Percentiles rank a stretch among this genome's conserved stretches.
Evolutionary conservation across 2,888 invertebrate genomes (phyloP).

Genomic region (Brenthis hecate): DNA sequence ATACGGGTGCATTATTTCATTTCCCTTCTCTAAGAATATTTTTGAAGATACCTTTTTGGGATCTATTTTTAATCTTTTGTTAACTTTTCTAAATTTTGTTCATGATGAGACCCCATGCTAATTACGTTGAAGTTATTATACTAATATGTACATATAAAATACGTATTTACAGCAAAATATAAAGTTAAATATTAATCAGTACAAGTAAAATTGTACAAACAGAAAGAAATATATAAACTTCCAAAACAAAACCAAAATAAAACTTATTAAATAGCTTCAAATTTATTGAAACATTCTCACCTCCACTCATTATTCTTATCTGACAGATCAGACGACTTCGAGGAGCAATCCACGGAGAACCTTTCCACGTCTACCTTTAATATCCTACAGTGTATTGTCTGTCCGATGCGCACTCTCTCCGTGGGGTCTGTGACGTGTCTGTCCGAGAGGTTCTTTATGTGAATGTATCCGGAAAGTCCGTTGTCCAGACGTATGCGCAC

Average conservation of each 20-base stretch:
- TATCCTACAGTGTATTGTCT: conserved; percentile 93
- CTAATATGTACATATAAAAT: too few species aligned
- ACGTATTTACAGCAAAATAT: too few species aligned
- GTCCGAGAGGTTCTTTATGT: conserved; percentile 96
- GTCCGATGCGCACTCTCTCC: conserved; percentile 92
- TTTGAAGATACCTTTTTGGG: too few species aligned
- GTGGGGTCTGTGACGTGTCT: conserved; percentile 96
- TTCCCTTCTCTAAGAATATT: too few species aligned
- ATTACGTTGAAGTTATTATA: too few species aligned
- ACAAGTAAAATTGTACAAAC: neutral
- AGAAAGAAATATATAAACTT: neutral
- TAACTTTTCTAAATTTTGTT: too few species aligned
- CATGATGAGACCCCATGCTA: too few species aligned
- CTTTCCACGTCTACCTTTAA: conserved; percentile 98
- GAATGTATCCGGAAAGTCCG: conserved; percentile 95
- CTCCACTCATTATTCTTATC: conserved; percentile 96
- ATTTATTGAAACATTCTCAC: conserved; percentile 53
- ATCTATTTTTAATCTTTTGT: too few species aligned
- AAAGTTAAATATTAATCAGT: too few species aligned
- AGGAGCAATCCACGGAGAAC: conserved; percentile 96
- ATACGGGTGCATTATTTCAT: too few species aligned
- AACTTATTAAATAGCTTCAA: too few species aligned
- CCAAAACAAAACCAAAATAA: neutral
- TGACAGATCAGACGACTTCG: conserved; percentile 94
- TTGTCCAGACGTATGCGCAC: conserved; percentile 95